These are phyloP conservation scores for Phoenicopterus ruber DNA, from an alignment of 2,113 vertebrate genomes.

Conservation along the genomic window DNA sequence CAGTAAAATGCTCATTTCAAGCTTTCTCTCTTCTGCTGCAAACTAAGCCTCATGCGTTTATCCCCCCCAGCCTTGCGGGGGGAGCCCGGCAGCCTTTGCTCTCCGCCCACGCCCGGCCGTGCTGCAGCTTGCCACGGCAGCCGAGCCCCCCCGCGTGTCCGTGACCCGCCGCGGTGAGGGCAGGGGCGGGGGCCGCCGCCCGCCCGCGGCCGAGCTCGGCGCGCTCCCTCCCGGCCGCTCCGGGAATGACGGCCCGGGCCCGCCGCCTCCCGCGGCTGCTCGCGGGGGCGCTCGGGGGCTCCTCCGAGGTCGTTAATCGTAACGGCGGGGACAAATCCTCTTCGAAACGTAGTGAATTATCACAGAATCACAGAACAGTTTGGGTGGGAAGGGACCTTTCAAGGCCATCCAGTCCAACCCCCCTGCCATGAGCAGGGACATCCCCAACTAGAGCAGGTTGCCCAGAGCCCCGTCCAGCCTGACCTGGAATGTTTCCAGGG, in stretches of 20 bases:
- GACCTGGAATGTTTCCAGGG: too few relatives aligned
- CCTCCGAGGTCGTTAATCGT: not conserved
- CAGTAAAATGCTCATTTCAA: not conserved
- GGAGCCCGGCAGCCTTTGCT: not conserved
- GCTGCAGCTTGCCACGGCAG: not conserved
- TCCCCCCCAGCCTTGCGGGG: too few relatives aligned
- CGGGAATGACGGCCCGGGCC: not conserved
- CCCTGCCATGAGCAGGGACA: too few relatives aligned
- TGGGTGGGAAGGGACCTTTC: too few relatives aligned
- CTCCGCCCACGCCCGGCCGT: too few relatives aligned
- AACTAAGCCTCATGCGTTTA: not conserved
- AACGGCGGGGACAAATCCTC: too few relatives aligned
- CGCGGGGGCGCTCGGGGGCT: not conserved
- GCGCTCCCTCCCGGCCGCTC: constrained; percentile 7
- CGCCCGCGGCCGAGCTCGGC: not conserved
- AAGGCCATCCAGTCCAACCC: too few relatives aligned
- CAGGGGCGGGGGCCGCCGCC: not conserved
- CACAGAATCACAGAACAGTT: too few relatives aligned
- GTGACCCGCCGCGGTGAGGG: not conserved
- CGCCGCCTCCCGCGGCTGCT: not conserved
- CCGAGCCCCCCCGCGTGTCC: not conserved
- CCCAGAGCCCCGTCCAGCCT: too few relatives aligned
- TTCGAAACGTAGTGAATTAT: too few relatives aligned
- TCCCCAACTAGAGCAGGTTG: too few relatives aligned
- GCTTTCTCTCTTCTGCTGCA: not conserved